Conservation (phyloP, 2,113 vertebrate genomes). For the Chlamydotis undulata region DNA sequence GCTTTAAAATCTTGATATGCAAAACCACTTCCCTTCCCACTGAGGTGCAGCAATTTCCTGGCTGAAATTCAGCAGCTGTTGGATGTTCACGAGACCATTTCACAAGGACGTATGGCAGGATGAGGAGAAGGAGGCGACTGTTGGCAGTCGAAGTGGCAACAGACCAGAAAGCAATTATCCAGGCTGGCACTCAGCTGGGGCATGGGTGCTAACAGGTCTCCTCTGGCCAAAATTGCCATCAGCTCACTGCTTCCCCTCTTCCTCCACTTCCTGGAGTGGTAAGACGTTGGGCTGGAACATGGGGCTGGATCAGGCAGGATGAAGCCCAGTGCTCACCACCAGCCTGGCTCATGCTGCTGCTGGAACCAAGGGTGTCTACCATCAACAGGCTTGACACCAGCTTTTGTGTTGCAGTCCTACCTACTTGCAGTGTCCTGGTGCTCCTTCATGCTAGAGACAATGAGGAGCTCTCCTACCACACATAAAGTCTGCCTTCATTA, state of each 20-base stretch:
- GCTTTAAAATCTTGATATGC: neutral
- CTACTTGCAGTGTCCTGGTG: neutral
- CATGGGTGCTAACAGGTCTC: rapidly evolving
- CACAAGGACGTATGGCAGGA: neutral
- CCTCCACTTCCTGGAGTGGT: neutral
- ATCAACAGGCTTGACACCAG: neutral
- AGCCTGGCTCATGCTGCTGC: neutral
- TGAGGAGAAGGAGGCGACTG: neutral
- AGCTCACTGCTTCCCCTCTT: neutral
- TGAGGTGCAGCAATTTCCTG: neutral
- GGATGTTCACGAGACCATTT: neutral
- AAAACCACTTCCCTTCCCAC: neutral
- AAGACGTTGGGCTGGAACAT: neutral
- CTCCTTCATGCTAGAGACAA: neutral
- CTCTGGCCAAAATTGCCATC: neutral
- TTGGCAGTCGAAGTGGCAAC: neutral
- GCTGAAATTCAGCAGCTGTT: slow-evolving; percentile 22
- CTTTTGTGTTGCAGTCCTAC: neutral
- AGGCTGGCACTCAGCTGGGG: neutral
- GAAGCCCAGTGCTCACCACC: neutral
- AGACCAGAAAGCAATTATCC: neutral
- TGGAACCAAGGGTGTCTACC: neutral
- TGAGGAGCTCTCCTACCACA: neutral
- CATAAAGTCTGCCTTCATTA: neutral
- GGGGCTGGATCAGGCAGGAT: neutral